Percentiles rank a stretch among this genome's conserved stretches.
phyloP scores from a whole-genome alignment of 2,113 vertebrate genomes.

The Heteronetta atricapilla region DNA sequence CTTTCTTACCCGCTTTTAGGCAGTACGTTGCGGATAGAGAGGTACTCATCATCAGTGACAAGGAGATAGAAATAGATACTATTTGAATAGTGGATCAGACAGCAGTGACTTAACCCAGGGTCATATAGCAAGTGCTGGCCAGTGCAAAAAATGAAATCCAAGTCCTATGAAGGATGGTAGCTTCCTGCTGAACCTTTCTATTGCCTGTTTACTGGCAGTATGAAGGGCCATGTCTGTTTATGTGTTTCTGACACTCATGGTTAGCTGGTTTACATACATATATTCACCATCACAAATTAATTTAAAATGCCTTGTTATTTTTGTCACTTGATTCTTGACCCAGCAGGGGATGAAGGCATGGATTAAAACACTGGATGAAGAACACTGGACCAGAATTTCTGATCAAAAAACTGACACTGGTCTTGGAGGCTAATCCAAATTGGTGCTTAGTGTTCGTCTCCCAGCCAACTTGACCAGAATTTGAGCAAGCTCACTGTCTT shows the following conservation, averaged over 20 bases:
- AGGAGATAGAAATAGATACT: background rate
- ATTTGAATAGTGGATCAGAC: background rate
- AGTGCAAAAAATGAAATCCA: background rate
- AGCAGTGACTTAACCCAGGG: background rate
- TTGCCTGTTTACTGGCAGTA: background rate
- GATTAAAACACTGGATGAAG: background rate
- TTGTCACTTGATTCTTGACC: background rate
- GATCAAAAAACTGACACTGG: background rate
- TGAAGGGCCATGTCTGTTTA: fast-evolving
- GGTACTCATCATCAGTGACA: background rate
- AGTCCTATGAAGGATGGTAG: background rate
- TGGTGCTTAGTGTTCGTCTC: background rate
- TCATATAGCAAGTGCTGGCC: background rate
- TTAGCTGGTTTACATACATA: background rate
- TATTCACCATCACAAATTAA: background rate
- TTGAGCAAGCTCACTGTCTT: background rate
- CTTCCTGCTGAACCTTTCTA: background rate
- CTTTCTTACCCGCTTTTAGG: background rate
- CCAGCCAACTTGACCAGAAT: background rate
- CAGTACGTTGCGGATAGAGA: background rate
- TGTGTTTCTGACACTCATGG: background rate
- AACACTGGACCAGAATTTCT: background rate
- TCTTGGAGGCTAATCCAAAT: background rate
- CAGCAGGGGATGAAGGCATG: background rate
- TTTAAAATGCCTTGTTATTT: background rate